Base-by-base conservation (phyloP, 1,140 invertebrate genomes). In the Brevipalpus yothersi region DNA sequence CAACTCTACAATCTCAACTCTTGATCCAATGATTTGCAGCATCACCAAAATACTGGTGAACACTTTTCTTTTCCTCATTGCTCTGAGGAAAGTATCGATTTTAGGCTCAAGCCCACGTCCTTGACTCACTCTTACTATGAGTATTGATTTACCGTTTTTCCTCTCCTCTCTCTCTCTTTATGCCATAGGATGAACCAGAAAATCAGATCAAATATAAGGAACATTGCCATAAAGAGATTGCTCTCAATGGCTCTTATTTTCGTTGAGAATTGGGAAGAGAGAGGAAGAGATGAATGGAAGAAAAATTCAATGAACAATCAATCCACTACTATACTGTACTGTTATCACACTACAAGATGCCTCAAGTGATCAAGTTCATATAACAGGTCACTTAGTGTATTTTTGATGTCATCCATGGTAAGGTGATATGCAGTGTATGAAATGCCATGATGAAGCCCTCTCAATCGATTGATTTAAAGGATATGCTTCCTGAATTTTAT, bases 91-190 rank as follows among this genome's bases (percentile, higher is more conserved):
- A 31, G 31, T 31, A 31, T 31, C 31, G 31, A 58, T 62, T 58
- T 62, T 60, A 58, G 59, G 57, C 59, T 62, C 58, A 15, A 49
- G 15, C 15, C 47, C 47, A 49, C 7, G 19, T n/a, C 19, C 15
- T 49, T 49, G 47, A n/a, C 15, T 49, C 15, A 49, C 15, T 49
- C 47, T 15, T n/a, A 49, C 19, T 19, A 49, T 19, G 47, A 21
- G 15, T 19, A 49, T n/a, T 49, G 47, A 49, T n/a, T 15, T 15
- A n/a, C 47, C 15, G 31, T 31, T 49, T 49, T 49, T 49, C 47
- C 47, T 15, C 4, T 7, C 4, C 15, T n/a, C 19, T 15, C 19
- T n/a, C 47, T 49, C 47, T 31, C 31, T 31, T 5, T 31, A 31
- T 31, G 31, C 31, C 31, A 31, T 31, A 31, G 31, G 31, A 31